Percentiles rank a stretch among this genome's conserved stretches.
Conservation (phyloP, 2,113 vertebrate genomes). For the Pleuronectes platessa region DNA sequence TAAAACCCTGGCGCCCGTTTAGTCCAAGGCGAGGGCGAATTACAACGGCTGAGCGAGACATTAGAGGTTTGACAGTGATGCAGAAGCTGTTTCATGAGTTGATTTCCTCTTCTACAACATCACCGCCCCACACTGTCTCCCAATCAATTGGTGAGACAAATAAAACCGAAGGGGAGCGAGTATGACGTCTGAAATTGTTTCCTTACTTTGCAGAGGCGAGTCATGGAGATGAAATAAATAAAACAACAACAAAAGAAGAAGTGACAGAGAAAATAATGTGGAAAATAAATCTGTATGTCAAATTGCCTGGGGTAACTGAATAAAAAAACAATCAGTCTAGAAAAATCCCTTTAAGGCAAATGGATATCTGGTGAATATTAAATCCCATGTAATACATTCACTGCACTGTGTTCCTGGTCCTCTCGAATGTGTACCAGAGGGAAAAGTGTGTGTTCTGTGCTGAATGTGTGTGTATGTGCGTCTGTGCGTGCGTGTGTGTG, state of each 20-base stretch:
- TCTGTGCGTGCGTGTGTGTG: neutral
- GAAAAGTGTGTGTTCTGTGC: constrained; percentile 15
- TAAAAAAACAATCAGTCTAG: constrained; percentile 60
- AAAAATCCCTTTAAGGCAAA: constrained; percentile 81
- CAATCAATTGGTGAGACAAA: constrained; percentile 44
- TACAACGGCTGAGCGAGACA: constrained; percentile 22
- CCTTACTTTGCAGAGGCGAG: constrained; percentile 66
- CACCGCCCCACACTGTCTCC: constrained; percentile 40
- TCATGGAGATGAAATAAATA: constrained; percentile 79
- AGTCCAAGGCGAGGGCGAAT: constrained; percentile 41
- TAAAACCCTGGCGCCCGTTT: constrained; percentile 19
- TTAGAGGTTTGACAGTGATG: constrained; percentile 25
- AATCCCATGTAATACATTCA: constrained; percentile 76
- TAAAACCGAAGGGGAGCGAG: constrained; percentile 40
- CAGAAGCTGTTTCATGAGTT: constrained; percentile 37
- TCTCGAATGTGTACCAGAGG: constrained; percentile 51
- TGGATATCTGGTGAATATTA: constrained; percentile 63
- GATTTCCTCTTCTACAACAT: constrained; percentile 25
- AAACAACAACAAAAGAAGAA: constrained; percentile 55
- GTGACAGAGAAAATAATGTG: constrained; percentile 56
- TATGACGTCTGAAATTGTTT: constrained; percentile 58
- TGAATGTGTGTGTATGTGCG: neutral
- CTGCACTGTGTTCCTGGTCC: constrained; percentile 65
- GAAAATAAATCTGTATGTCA: constrained; percentile 59
- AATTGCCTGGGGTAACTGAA: constrained; percentile 69